Evolutionary conservation across 2,797 vertebrate species (phyloP).

Genomic region (Silurus aristotelis): DNA sequence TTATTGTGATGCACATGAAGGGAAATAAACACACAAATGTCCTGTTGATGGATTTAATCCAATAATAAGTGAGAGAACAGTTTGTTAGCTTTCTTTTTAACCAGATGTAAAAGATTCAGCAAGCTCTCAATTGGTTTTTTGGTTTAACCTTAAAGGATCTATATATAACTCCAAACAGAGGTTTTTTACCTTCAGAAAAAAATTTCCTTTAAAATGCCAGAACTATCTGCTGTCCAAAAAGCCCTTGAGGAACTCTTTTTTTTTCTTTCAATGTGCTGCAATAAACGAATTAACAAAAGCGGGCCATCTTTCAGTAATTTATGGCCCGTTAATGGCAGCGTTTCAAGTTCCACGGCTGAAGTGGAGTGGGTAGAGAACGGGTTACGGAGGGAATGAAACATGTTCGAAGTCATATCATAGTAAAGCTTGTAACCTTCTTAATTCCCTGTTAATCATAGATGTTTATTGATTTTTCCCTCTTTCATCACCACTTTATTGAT

Average conservation of each 20-base stretch:
- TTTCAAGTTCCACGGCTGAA: background rate
- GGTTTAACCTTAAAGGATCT: background rate
- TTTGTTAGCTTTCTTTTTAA: background rate
- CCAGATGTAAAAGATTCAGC: background rate
- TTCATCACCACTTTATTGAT: conserved; percentile 59
- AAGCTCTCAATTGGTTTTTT: background rate
- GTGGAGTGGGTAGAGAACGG: background rate
- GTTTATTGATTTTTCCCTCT: conserved; percentile 5
- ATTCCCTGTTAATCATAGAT: conserved; percentile 2
- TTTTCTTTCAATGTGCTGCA: background rate
- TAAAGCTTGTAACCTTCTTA: background rate
- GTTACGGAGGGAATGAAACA: background rate
- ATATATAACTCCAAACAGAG: background rate
- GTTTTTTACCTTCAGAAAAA: background rate
- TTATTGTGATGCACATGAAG: background rate
- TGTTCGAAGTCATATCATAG: conserved; percentile 63
- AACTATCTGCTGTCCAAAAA: background rate
- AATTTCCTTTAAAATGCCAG: background rate
- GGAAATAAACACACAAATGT: background rate
- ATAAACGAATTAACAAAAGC: conserved; percentile 9
- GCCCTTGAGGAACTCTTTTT: conserved; percentile 8
- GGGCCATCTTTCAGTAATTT: background rate
- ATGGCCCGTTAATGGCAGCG: background rate
- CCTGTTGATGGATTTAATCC: background rate
- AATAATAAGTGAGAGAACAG: background rate